Conservation (phyloP, 1,140 invertebrate species). For the Zaprionus vittiger region DNA sequence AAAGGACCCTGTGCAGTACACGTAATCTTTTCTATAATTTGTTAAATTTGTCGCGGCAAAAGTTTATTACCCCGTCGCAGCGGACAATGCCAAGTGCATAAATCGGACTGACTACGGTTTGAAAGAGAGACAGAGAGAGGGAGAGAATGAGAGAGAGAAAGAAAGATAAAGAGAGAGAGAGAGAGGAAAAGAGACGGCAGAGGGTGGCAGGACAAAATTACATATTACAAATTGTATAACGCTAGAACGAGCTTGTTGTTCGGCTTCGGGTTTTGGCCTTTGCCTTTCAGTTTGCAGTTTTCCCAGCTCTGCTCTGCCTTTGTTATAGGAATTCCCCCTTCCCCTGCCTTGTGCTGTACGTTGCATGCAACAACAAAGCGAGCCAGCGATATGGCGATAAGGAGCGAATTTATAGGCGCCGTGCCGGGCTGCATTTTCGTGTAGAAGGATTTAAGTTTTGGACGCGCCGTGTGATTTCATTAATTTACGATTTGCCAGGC, state of each 20-base stretch:
- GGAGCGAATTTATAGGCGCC: slow-evolving; percentile 75
- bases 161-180: background rate
- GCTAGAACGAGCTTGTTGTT: slow-evolving; percentile 34
- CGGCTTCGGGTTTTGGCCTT: slow-evolving; percentile 36
- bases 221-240: slow-evolving; percentile 73
- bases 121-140: slow-evolving; percentile 1
- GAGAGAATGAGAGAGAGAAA: background rate
- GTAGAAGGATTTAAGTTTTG: slow-evolving; percentile 68
- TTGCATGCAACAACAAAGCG: slow-evolving; percentile 62
- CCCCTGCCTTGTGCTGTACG: slow-evolving; percentile 24
- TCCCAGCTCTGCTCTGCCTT: background rate
- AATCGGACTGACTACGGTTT: slow-evolving; percentile 64
- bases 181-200: background rate
- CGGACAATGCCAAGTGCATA: slow-evolving; percentile 75
- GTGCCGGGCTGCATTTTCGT: slow-evolving; percentile 54
- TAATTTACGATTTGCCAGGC: slow-evolving; percentile 75
- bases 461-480: slow-evolving; percentile 63
- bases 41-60: slow-evolving; percentile 81
- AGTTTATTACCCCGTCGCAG: slow-evolving; percentile 73
- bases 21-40: slow-evolving; percentile 82
- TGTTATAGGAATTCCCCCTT: background rate
- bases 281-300: background rate
- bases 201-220: slow-evolving; percentile 68
- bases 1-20: slow-evolving; percentile 34
- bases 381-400: slow-evolving; percentile 69